Conservation (phyloP, 1,140 invertebrate genomes). For the Scaptodrosophila lebanonensis region DNA sequence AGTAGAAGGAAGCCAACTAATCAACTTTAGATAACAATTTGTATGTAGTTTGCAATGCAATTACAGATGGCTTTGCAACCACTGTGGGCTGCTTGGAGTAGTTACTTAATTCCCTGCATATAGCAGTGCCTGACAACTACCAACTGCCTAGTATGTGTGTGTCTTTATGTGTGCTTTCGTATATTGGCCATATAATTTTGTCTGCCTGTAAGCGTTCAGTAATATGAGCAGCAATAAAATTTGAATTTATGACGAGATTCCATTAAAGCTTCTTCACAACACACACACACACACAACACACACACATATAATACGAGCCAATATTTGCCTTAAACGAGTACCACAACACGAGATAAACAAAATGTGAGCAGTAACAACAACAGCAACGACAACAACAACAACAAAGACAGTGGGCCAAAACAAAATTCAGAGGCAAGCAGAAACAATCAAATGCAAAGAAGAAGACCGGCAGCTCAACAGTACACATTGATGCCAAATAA, state of each 20-base stretch:
- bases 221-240: slow-evolving; percentile 76
- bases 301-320: slow-evolving; percentile 26
- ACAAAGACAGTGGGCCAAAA: slow-evolving; percentile 48
- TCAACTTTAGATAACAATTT: too few relatives aligned
- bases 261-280: slow-evolving; percentile 75
- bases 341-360: slow-evolving; percentile 47
- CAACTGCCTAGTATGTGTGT: too few relatives aligned
- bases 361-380: slow-evolving; percentile 10
- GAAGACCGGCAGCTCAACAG: slow-evolving; percentile 17
- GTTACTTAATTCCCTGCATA: too few relatives aligned
- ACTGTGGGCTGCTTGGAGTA: too few relatives aligned
- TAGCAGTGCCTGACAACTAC: too few relatives aligned
- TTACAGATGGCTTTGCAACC: slow-evolving; percentile 16
- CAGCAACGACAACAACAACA: too few relatives aligned
- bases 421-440: slow-evolving; percentile 27
- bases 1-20: too few relatives aligned
- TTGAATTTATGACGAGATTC: slow-evolving; percentile 76
- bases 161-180: background rate
- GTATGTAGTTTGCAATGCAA: slow-evolving; percentile 1
- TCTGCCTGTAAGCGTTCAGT: slow-evolving; percentile 44
- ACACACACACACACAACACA: slow-evolving; percentile 34
- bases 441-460: slow-evolving; percentile 46
- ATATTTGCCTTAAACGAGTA: slow-evolving; percentile 57
- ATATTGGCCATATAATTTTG: background rate
- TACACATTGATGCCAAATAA: slow-evolving; percentile 46